A percentile compares a stretch with the other conserved stretches of the same genome.
phyloP scores from a whole-genome alignment of 2,113 vertebrate species.

The Onychostruthus taczanowskii region DNA sequence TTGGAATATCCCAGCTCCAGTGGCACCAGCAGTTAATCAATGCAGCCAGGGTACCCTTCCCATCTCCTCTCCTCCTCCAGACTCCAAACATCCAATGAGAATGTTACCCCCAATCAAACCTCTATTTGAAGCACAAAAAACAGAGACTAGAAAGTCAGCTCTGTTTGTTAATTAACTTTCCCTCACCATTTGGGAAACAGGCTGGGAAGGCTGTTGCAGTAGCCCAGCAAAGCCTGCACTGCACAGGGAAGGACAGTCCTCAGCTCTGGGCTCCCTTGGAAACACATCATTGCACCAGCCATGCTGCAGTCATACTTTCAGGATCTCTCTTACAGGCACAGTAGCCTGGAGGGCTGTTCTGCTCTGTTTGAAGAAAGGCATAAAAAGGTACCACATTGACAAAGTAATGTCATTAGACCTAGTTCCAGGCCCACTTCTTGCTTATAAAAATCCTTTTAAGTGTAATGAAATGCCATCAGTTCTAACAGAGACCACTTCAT shows the following conservation, averaged over 20 bases:
- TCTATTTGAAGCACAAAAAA: neutral
- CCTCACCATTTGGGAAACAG: neutral
- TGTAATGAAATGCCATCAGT: conserved; percentile 7
- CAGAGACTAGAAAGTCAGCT: neutral
- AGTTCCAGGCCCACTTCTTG: neutral
- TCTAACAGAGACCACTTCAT: conserved; percentile 2
- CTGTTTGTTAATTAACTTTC: neutral
- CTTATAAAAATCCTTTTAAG: conserved; percentile 31
- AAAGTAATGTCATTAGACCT: neutral
- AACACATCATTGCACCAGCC: neutral
- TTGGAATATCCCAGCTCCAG: neutral
- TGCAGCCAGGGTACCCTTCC: neutral
- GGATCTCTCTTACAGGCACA: neutral
- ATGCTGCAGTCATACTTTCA: neutral
- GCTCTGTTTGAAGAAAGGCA: neutral
- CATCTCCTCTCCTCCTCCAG: neutral
- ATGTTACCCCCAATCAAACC: neutral
- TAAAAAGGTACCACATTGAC: neutral
- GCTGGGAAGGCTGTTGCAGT: neutral
- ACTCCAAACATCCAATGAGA: neutral
- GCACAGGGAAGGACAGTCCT: neutral
- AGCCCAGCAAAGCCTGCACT: neutral
- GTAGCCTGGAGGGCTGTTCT: neutral
- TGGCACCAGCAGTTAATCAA: neutral
- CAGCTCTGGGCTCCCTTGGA: neutral